A percentile compares a stretch with the other conserved stretches of the same genome.
Conservation (phyloP, 2,797 vertebrate species). For the Characodon lateralis region DNA sequence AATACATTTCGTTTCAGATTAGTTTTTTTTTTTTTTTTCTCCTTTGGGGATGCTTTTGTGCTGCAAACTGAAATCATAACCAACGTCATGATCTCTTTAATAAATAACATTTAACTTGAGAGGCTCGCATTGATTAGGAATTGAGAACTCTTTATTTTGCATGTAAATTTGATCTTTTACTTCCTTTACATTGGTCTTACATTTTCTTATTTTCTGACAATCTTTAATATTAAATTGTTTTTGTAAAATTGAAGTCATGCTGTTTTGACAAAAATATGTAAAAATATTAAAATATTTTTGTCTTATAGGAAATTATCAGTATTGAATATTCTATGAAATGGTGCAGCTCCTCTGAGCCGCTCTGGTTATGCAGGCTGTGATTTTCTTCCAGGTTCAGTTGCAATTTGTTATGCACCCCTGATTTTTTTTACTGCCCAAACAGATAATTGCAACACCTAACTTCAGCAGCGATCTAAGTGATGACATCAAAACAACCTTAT, state of each 20-base stretch:
- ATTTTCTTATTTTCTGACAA: not conserved
- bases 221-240: not conserved
- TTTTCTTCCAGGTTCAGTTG: not conserved
- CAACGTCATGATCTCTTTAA: not conserved
- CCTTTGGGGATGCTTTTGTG: not conserved
- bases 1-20: not conserved
- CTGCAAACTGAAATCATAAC: not conserved
- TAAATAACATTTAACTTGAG: not conserved
- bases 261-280: not conserved
- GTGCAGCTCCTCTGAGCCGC: not conserved
- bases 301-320: not conserved
- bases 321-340: not conserved
- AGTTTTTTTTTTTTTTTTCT: not conserved
- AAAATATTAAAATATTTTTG: not conserved
- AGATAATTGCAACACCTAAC: not conserved
- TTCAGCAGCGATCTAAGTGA: too few species aligned
- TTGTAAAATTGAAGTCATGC: not conserved
- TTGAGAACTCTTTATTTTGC: not conserved
- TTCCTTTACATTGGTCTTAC: not conserved
- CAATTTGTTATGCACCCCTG: not conserved
- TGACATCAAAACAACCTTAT: slow-evolving; percentile 20
- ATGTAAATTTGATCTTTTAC: not conserved
- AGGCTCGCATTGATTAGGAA: not conserved
- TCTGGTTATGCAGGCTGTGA: not conserved
- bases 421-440: slow-evolving; percentile 1